These are phyloP conservation scores for Amphiprion percula DNA, from an alignment of 2,113 vertebrate species.

Conservation along the genomic window DNA sequence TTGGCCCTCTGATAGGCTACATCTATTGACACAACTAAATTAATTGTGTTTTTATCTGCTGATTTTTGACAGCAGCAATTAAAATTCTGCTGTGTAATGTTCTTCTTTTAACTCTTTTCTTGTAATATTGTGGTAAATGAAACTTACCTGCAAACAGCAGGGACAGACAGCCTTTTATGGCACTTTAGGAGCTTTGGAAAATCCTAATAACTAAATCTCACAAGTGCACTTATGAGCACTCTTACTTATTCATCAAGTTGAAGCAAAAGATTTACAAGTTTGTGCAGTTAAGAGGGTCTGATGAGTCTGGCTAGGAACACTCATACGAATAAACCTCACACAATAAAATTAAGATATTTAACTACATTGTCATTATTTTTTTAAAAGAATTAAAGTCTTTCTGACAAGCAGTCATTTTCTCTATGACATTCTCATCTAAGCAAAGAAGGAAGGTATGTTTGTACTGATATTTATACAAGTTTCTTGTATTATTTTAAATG, in stretches of 20 bases:
- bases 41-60: too few relatives aligned
- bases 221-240: not conserved
- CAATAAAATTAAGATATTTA: too few relatives aligned
- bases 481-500: not conserved
- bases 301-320: too few relatives aligned
- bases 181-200: not conserved
- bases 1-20: too few relatives aligned
- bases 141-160: not conserved
- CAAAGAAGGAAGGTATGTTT: not conserved
- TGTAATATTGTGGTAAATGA: not conserved
- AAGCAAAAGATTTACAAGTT: too few relatives aligned
- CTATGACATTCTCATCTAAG: not conserved
- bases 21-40: too few relatives aligned
- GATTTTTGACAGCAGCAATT: too few relatives aligned
- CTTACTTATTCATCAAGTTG: too few relatives aligned
- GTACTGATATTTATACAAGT: not conserved
- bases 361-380: too few relatives aligned
- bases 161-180: not conserved
- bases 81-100: too few relatives aligned
- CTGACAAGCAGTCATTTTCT: not conserved
- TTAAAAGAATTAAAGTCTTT: not conserved
- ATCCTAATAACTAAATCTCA: not conserved
- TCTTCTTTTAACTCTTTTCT: not conserved
- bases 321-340: too few relatives aligned
- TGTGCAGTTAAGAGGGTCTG: too few relatives aligned